Conservation (phyloP, 2,888 invertebrate genomes). For the Dicyrtomina minuta region DNA sequence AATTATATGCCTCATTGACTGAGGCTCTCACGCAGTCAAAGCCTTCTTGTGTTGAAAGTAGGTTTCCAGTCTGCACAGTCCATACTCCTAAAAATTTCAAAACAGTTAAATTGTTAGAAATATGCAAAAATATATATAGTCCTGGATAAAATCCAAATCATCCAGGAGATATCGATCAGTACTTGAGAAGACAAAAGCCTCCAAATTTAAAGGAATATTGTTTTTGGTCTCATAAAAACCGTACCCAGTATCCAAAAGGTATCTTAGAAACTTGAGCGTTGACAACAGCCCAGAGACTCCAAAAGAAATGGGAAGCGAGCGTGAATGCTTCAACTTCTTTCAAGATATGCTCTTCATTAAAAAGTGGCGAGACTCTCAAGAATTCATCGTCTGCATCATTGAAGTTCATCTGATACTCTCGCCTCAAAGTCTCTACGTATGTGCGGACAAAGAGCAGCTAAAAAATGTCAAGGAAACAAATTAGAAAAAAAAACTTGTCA, state of each 20-base stretch:
- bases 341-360: conserved; percentile 66
- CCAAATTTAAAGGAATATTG: neutral
- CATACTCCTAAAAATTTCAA: conserved; percentile 65
- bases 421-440: conserved; percentile 60
- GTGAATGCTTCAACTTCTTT: conserved; percentile 80
- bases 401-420: conserved; percentile 57
- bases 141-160: neutral
- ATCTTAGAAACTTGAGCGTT: conserved; percentile 85
- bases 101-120: conserved; percentile 8
- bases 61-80: conserved; percentile 64
- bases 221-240: conserved; percentile 49
- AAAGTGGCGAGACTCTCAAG: conserved; percentile 41
- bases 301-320: conserved; percentile 86
- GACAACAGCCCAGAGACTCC: conserved; percentile 89
- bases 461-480: too few relatives aligned
- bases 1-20: too few relatives aligned
- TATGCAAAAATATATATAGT: neutral
- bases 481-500: conserved; percentile 43
- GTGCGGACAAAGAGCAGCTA: conserved; percentile 62
- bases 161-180: neutral
- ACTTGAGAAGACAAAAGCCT: neutral
- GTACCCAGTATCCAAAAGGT: conserved; percentile 92
- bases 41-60: conserved; percentile 61
- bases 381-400: conserved; percentile 56
- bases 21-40: neutral